Base-by-base conservation (phyloP, 2,797 vertebrate genomes). In the Chrysolophus pictus region DNA sequence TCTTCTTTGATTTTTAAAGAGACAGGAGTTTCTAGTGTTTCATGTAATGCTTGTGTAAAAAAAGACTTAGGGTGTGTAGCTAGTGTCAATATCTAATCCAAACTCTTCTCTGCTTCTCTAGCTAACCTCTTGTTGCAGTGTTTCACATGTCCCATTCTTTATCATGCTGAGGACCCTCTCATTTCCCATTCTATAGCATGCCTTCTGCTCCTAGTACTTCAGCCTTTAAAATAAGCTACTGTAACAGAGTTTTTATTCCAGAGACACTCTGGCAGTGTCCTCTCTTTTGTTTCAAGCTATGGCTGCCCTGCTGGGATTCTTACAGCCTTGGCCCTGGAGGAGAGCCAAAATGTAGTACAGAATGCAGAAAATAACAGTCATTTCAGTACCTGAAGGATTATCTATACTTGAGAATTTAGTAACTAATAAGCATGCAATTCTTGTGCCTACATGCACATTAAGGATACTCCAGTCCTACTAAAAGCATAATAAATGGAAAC, bases 81-180 rank as follows among this genome's bases (percentile, higher is more conserved):
- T 6, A 31, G 55, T 24, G 37, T 15, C 35, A 39, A 5, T 14
- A 2, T 16, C 28, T 17, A 22, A 47, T 10, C 6, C n/a, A 35
- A 51, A 1, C 10, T 47, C 14, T 15, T 35, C 49, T 1, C 18
- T 47, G 1, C 3, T 74, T 33, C 14, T n/a, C 28, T 64, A 26
- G 6, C 22, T 6, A 37, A 24, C 6, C 11, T 39, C 47, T 10
- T n/a, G 28, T 71, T 77, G 11, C 24, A 6, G 11, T 9, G 33
- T 29, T 47, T 28, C 15, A 11, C 2, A 0, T 31, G 39, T 17
- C 10, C 1, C 3, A 14, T 2, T 29, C 14, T 41, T 15, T 58
- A 17, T 49, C 14, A 0, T 5, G 35, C 58, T 33, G n/a, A 47
- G 73, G 29, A 37, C 29, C 11, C 28, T 59, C 29, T 13, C 2